Percentiles rank a stretch among this genome's conserved stretches.
phyloP scores from a whole-genome alignment of 2,113 vertebrate genomes.

The Tyrannus savana region DNA sequence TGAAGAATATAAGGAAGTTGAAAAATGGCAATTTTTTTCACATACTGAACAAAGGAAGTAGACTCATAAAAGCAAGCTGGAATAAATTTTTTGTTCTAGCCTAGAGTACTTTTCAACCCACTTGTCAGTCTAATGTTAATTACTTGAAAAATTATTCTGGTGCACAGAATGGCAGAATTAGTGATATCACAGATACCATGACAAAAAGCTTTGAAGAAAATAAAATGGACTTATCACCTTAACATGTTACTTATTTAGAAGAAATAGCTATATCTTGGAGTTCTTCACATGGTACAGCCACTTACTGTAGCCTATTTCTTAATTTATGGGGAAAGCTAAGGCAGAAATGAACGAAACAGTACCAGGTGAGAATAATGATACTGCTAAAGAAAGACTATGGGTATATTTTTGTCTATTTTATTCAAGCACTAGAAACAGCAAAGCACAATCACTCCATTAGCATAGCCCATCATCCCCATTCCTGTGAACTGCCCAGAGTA shows the following conservation, averaged over 20 bases:
- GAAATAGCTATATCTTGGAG: neutral
- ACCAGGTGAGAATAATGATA: neutral
- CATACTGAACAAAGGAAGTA: neutral
- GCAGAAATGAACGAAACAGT: neutral
- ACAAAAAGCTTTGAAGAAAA: conserved; percentile 1
- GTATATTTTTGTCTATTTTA: neutral
- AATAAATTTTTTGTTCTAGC: neutral
- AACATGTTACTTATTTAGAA: neutral
- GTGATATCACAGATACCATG: neutral
- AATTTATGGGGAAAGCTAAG: neutral
- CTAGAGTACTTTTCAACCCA: neutral
- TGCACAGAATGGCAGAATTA: neutral
- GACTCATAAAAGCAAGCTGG: neutral
- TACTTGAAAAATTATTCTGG: neutral
- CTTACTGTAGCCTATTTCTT: neutral
- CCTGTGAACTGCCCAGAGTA: neutral
- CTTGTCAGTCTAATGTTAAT: neutral
- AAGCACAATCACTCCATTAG: neutral
- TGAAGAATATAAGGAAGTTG: neutral
- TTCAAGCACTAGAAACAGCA: neutral
- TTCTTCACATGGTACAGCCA: neutral
- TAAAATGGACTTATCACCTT: neutral
- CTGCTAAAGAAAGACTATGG: neutral
- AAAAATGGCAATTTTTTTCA: neutral
- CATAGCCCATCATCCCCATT: neutral